Evolutionary conservation across 2,797 vertebrate genomes (phyloP).

Genomic region (Enteromius radiatus): DNA sequence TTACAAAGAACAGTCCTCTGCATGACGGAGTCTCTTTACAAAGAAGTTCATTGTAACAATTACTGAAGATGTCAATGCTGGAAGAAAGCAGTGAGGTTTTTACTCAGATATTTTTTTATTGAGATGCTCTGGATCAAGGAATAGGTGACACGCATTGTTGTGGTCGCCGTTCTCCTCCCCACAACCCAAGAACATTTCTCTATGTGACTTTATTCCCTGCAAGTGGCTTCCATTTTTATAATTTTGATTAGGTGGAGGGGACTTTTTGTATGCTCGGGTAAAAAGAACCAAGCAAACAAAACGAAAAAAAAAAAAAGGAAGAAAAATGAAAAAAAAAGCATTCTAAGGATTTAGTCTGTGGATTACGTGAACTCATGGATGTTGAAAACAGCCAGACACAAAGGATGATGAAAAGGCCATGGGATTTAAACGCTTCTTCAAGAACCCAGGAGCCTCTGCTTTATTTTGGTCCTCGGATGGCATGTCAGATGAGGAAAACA

Average conservation of each 20-base stretch:
- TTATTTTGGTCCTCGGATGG: constrained; percentile 58
- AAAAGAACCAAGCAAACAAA: constrained; percentile 75
- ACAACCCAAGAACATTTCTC: constrained; percentile 64
- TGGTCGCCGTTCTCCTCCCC: constrained; percentile 69
- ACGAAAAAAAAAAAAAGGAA: constrained; percentile 58
- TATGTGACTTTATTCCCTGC: constrained; percentile 76
- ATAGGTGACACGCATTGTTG: constrained; percentile 70
- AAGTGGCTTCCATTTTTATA: constrained; percentile 84
- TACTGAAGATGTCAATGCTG: constrained; percentile 79
- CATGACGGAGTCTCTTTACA: constrained; percentile 79
- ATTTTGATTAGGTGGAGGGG: constrained; percentile 45
- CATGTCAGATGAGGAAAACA: constrained; percentile 50
- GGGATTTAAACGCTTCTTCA: constrained; percentile 60
- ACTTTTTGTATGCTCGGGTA: constrained; percentile 71
- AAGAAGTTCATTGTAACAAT: constrained; percentile 71
- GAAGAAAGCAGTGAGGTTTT: constrained; percentile 76
- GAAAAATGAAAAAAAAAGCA: constrained; percentile 52
- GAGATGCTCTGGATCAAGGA: constrained; percentile 60
- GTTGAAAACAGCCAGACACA: constrained; percentile 59
- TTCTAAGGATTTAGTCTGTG: constrained; percentile 65
- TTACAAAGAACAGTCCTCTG: constrained; percentile 68
- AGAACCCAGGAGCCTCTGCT: constrained; percentile 62
- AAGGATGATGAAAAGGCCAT: constrained; percentile 67
- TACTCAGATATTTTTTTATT: constrained; percentile 84
- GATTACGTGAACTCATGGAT: constrained; percentile 58